Conservation (phyloP, 2,113 vertebrate genomes). For the Urocynchramus pylzowi region DNA sequence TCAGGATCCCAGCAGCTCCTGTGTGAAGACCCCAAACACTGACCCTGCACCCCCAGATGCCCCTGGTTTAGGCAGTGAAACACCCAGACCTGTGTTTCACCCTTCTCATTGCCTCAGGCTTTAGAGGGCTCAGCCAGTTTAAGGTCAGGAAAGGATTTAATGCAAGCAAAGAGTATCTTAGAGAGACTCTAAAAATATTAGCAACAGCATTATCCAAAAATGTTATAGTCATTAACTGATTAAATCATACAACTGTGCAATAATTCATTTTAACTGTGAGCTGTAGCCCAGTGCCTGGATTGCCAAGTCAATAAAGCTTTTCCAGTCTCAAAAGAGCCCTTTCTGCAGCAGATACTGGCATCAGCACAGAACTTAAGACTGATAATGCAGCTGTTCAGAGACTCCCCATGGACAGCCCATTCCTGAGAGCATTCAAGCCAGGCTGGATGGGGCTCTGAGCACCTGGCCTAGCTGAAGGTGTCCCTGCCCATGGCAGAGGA, state of each 20-base stretch:
- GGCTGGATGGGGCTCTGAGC: background rate
- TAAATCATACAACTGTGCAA: background rate
- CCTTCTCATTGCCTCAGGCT: background rate
- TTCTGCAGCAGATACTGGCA: background rate
- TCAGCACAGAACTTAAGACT: background rate
- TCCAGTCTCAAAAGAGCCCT: background rate
- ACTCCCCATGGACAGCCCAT: background rate
- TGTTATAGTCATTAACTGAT: background rate
- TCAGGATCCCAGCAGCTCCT: background rate
- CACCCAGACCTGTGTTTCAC: background rate
- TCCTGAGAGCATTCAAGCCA: background rate
- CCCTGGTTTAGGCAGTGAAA: background rate
- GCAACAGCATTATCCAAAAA: background rate
- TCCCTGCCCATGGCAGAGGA: background rate
- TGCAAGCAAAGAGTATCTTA: background rate
- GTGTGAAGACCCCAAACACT: background rate
- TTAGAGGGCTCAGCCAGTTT: accelerated
- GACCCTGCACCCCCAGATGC: background rate
- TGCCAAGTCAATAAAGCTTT: background rate
- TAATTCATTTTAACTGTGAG: background rate
- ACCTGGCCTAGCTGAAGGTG: background rate
- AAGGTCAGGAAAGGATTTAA: background rate
- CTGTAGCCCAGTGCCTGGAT: background rate
- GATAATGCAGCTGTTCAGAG: background rate
- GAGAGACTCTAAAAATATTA: background rate